Percentiles rank a stretch among this genome's conserved stretches.
Evolutionary conservation across 2,797 vertebrate genomes (phyloP).

Genomic region (Trematomus bernacchii): DNA sequence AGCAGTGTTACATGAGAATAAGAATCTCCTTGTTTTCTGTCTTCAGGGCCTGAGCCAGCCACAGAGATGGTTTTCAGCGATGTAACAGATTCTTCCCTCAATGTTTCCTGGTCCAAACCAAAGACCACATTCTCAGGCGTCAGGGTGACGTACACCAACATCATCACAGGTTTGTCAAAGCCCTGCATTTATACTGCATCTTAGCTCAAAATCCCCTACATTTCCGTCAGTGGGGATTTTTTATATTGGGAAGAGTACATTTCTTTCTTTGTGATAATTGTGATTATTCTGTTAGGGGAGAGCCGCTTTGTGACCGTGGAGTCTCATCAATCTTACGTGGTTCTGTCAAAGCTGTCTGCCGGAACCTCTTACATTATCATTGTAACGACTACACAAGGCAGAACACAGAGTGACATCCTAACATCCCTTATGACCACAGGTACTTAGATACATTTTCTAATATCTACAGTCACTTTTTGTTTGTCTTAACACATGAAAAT

Average conservation of each 20-base stretch:
- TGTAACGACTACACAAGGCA: constrained; percentile 78
- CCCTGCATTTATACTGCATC: not conserved
- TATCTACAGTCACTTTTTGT: not conserved
- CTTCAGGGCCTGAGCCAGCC: constrained; percentile 88
- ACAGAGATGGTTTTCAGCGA: constrained; percentile 89
- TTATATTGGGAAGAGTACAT: not conserved
- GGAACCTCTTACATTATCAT: constrained; percentile 85
- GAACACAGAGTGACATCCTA: constrained; percentile 86
- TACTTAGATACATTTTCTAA: constrained; percentile 50
- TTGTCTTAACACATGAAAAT: not conserved
- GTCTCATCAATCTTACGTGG: constrained; percentile 74
- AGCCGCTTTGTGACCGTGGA: constrained; percentile 81
- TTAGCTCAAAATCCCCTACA: not conserved
- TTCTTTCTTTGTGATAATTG: constrained; percentile 12
- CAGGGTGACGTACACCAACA: constrained; percentile 89
- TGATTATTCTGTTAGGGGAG: constrained; percentile 79
- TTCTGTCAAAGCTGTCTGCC: constrained; percentile 82
- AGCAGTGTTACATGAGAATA: constrained; percentile 1
- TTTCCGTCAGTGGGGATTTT: not conserved
- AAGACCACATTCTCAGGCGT: constrained; percentile 82
- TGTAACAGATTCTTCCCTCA: constrained; percentile 86
- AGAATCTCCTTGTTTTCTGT: constrained; percentile 21
- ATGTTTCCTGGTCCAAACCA: constrained; percentile 87
- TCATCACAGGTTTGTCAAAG: constrained; percentile 82
- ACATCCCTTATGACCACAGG: constrained; percentile 87